A percentile compares a stretch with the other conserved stretches of the same genome.
These are phyloP conservation scores for Turritopsis dohrnii DNA, from an alignment of 30 jellyfish, hydroid and myxozoan species.

Conservation along the genomic window DNA sequence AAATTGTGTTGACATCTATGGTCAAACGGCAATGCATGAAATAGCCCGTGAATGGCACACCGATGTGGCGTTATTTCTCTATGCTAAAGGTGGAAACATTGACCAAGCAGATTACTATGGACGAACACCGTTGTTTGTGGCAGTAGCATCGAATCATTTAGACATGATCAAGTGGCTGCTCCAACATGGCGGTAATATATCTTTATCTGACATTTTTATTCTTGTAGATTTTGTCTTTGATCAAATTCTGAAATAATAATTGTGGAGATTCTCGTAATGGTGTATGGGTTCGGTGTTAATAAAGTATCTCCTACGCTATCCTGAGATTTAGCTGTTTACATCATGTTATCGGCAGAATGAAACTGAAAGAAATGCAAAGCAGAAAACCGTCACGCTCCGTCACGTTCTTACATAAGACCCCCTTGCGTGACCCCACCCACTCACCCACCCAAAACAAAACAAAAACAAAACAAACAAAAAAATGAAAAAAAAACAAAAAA, in stretches of 20 bases:
- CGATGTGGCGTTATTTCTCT: conserved; percentile 46
- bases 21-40: conserved; percentile 72
- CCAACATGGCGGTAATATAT: conserved; percentile 43
- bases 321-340: too few species aligned
- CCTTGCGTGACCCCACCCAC: too few species aligned
- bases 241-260: not conserved
- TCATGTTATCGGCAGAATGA: too few species aligned
- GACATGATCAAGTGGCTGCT: conserved; percentile 73
- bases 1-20: conserved; percentile 45
- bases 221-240: not conserved
- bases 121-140: conserved; percentile 79
- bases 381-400: too few species aligned
- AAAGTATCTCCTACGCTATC: too few species aligned
- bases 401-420: too few species aligned
- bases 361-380: too few species aligned
- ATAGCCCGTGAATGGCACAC: conserved; percentile 67
- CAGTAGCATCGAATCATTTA: conserved; percentile 57
- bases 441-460: too few species aligned
- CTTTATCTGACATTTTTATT: not conserved
- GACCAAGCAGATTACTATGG: conserved; percentile 60
- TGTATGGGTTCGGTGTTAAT: too few species aligned
- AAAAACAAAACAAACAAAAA: too few species aligned
- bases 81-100: conserved; percentile 50
- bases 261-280: too few species aligned
- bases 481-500: too few species aligned